Evolutionary conservation across 2,113 vertebrate genomes (phyloP), one percentile per base, ranked within the genome.

Genomic region (Rhabdornis inornatus): DNA sequence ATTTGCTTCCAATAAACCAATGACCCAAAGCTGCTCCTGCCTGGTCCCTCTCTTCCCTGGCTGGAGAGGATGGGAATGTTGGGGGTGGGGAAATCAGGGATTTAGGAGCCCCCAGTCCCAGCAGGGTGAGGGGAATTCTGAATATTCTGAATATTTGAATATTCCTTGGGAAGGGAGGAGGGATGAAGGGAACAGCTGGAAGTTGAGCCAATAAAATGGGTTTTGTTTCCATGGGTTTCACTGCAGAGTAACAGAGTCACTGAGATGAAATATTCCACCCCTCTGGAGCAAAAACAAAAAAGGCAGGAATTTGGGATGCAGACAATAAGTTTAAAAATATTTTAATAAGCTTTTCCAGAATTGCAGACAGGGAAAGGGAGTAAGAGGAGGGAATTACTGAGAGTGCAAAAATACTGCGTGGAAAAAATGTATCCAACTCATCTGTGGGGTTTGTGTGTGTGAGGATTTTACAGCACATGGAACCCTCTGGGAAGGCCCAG

Each of bases 261-360:
- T 42, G 9, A 70, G 60, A 14, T 24, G 40, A 14, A 59, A 23
- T 13, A 2, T 23, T 44, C 65, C n/a, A 20, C 22, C 49, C 7
- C 4, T 27, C 35, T 31, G 18, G 28, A 42, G 10, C 4, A 31
- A 42, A 63, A 44, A 19, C 53, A 25, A 27, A 40, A 65, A 45
- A 23, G 52, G 49, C 87, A 94, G 88, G 76, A 81, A 83, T 76
- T 71, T 78, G 60, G 45, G n/a, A 94, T 84, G 72, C 96, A 96
- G 76, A 90, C 89, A 55, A 4, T 40, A 45, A 87, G 90, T 95
- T 98, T 97, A 97, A 94, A 98, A 98, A 98, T 98, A 98, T 69
- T 98, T 98, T 98, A 98, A 98, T 98, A 97, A 97, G 97, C 96
- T 97, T 97, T 97, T 97, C 91, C 96, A 98, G 96, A 96, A 95